phyloP scores from a whole-genome alignment of 2,888 invertebrate species.

The Sclerodermus sp. region DNA sequence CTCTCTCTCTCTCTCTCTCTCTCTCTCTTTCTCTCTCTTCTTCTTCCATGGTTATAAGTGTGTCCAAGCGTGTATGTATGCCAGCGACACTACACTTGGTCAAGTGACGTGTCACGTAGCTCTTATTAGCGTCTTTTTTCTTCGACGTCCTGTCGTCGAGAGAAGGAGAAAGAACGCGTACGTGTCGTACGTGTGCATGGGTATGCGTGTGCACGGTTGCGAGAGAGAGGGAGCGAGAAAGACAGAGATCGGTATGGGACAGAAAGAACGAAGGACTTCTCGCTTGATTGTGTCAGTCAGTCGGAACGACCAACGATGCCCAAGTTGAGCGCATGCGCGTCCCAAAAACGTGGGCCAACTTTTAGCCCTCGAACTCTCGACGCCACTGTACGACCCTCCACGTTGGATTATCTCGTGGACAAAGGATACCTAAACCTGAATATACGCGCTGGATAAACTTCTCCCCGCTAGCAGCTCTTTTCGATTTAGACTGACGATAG shows the following conservation, averaged over 20 bases:
- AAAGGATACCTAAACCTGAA: constrained; percentile 34
- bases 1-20: not conserved
- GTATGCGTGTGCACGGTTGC: not conserved
- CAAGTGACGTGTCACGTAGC: too few species aligned
- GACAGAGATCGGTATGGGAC: too few species aligned
- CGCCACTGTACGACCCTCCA: constrained; percentile 14
- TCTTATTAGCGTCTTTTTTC: too few species aligned
- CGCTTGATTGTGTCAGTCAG: too few species aligned
- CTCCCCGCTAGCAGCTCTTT: constrained; percentile 2
- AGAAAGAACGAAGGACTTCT: too few species aligned
- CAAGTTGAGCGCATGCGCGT: too few species aligned
- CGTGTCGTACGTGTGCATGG: not conserved
- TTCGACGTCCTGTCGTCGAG: too few species aligned
- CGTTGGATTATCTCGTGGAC: constrained; percentile 31
- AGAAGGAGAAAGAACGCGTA: not conserved
- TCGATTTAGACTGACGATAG: constrained; percentile 3
- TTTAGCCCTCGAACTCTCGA: not conserved
- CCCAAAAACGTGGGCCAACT: too few species aligned
- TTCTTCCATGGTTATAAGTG: not conserved
- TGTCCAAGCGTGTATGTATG: not conserved
- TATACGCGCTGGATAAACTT: constrained; percentile 22
- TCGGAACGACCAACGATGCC: too few species aligned
- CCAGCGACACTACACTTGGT: too few species aligned
- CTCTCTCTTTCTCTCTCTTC: not conserved
- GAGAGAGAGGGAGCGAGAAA: too few species aligned